Evolutionary conservation across 2,113 vertebrate genomes (phyloP), one percentile per base, ranked within the genome.

Genomic region (Pterocles orientalis): DNA sequence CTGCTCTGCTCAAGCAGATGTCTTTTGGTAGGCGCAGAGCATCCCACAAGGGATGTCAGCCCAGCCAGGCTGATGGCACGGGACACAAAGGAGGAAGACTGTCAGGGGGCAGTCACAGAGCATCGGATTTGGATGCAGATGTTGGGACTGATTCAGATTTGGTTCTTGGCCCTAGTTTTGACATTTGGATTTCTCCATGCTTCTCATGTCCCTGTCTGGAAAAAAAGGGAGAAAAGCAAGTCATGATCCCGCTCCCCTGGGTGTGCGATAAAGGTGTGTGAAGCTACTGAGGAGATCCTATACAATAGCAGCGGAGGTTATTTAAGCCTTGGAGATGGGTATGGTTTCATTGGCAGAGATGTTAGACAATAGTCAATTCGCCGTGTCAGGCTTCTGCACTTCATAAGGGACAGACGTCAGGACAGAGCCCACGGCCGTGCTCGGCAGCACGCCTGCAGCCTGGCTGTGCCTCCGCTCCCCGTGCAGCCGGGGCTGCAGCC

Each of bases 401-500:
- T 43, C 23, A 6, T 2, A 6, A 0, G 24, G 60, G 89, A 10
- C 56, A 43, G 82, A 43, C 11, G 1, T 54, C 58, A 61, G 87
- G 76, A 31, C 58, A 76, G 62, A 92, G 76, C 36, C 75, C 43
- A 8, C 0, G 3, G 61, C 61, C 4, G 3, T 39, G 54, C 45
- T 45, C 4, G 1, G 82, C 54, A 36, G 23, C 1, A 0, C 0
- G 18, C n/a, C 56, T 6, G 48, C 2, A 7, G 69, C 29, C 31
- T 33, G 65, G 28, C 68, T 33, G 24, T 41, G 23, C 26, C 64
- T 57, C 23, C 1, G 8, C 36, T 47, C 64, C 20, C 73, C 2
- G 7, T 1, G 26, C 50, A 61, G 70, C 51, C 7, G 1, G 6
- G 54, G 6, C 25, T 54, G 25, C 58, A 66, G 54, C 54, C 69